These are phyloP conservation scores for Galaxea fascicularis DNA, from an alignment of 92 coral and sea anemone species.

Conservation along the genomic window DNA sequence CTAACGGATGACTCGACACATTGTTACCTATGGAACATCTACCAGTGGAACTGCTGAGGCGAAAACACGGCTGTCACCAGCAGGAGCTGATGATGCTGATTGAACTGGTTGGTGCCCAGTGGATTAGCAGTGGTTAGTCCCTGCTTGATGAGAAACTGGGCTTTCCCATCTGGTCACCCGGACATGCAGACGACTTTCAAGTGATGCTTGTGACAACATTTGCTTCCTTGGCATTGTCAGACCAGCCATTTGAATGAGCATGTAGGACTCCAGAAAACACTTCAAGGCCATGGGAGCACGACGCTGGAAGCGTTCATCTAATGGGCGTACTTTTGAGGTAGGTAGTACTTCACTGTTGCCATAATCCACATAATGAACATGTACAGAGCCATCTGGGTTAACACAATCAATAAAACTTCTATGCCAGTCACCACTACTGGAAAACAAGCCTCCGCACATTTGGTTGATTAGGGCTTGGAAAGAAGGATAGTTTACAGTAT, in stretches of 20 bases:
- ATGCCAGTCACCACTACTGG: constrained; percentile 70
- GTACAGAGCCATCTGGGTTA: constrained; percentile 49
- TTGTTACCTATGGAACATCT: constrained; percentile 37
- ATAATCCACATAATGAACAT: constrained; percentile 80
- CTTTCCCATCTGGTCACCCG: constrained; percentile 48
- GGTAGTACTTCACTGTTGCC: constrained; percentile 74
- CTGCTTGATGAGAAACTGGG: constrained; percentile 26
- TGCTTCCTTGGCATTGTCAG: constrained; percentile 56
- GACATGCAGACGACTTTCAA: constrained; percentile 42
- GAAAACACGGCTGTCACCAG: background rate
- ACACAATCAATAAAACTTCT: constrained; percentile 69
- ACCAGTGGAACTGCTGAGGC: constrained; percentile 55
- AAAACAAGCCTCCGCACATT: constrained; percentile 66
- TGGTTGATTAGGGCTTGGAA: constrained; percentile 59
- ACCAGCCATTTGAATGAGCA: constrained; percentile 68
- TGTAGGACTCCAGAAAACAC: constrained; percentile 74
- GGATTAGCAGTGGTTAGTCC: constrained; percentile 28
- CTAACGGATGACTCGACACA: constrained; percentile 58
- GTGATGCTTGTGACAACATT: constrained; percentile 60
- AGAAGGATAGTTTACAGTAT: constrained; percentile 38
- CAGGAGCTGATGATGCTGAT: background rate
- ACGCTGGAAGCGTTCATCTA: constrained; percentile 66
- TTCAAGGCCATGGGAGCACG: constrained; percentile 75
- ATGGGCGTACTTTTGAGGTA: constrained; percentile 68
- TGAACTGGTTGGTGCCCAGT: background rate